Percentiles rank a stretch among this genome's conserved stretches.
Conservation (phyloP, 2,888 invertebrate genomes). For the Andricus curvator region DNA sequence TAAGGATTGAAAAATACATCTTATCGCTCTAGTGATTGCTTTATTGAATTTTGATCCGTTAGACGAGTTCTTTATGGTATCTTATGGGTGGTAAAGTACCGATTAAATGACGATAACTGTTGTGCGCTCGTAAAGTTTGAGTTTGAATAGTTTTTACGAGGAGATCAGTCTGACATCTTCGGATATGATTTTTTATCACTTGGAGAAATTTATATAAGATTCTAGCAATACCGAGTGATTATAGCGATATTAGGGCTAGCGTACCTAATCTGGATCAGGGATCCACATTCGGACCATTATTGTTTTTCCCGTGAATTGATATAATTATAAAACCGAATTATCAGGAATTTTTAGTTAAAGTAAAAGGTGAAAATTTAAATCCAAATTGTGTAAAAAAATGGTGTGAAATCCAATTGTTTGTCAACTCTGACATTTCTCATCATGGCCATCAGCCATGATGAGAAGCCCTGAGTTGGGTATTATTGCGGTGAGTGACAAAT, state of each 20-base stretch:
- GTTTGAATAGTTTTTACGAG: slow-evolving; percentile 32
- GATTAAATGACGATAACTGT: slow-evolving; percentile 33
- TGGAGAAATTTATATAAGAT: slow-evolving; percentile 12
- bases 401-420: too few relatives aligned
- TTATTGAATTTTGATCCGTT: slow-evolving; percentile 19
- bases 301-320: too few relatives aligned
- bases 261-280: too few relatives aligned
- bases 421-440: too few relatives aligned
- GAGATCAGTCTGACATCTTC: slow-evolving; percentile 10
- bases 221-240: not conserved
- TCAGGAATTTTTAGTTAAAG: too few relatives aligned
- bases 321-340: too few relatives aligned
- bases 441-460: too few relatives aligned
- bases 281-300: too few relatives aligned
- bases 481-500: too few relatives aligned
- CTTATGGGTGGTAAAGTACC: slow-evolving; percentile 29
- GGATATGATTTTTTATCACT: not conserved
- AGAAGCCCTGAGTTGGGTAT: too few relatives aligned
- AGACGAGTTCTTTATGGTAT: slow-evolving; percentile 25
- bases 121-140: slow-evolving; percentile 24
- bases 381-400: too few relatives aligned
- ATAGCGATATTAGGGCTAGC: not conserved
- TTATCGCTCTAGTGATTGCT: not conserved
- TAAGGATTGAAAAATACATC: not conserved
- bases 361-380: too few relatives aligned